Evolutionary conservation across 2,888 invertebrate species (phyloP).

Genomic region (Synergus umbraculus): DNA sequence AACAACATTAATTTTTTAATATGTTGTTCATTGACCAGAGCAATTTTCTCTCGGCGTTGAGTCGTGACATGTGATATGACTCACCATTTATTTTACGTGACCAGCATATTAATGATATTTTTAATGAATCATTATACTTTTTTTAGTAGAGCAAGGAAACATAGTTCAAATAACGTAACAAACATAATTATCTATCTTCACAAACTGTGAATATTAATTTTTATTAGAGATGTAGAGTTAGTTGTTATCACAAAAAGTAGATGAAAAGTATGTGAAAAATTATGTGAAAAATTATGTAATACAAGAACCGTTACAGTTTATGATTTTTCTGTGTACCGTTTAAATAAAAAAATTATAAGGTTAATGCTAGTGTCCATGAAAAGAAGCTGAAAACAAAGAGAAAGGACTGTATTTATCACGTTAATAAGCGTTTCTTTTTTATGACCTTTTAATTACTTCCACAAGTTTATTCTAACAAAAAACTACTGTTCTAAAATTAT

Average conservation of each 20-base stretch:
- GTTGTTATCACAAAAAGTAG: too few relatives aligned
- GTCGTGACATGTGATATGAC: slow-evolving; percentile 10
- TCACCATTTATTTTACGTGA: slow-evolving; percentile 33
- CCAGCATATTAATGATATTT: background rate
- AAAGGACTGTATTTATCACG: background rate
- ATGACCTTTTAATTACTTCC: background rate
- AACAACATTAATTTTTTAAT: slow-evolving; percentile 26
- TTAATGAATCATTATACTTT: background rate
- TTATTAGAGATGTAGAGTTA: too few relatives aligned
- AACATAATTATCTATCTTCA: background rate
- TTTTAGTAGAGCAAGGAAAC: background rate
- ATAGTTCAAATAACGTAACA: background rate
- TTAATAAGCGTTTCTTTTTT: background rate
- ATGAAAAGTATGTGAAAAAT: too few relatives aligned
- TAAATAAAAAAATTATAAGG: background rate
- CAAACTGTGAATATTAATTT: too few relatives aligned
- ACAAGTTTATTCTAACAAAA: background rate
- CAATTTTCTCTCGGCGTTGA: background rate
- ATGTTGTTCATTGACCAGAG: slow-evolving; percentile 5
- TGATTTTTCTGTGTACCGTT: background rate
- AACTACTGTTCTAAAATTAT: background rate
- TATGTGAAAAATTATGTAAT: background rate
- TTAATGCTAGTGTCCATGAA: background rate
- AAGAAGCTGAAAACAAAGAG: background rate
- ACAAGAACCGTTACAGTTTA: background rate